Conservation (phyloP, 2,888 invertebrate genomes). For the Cheilosia variabilis region DNA sequence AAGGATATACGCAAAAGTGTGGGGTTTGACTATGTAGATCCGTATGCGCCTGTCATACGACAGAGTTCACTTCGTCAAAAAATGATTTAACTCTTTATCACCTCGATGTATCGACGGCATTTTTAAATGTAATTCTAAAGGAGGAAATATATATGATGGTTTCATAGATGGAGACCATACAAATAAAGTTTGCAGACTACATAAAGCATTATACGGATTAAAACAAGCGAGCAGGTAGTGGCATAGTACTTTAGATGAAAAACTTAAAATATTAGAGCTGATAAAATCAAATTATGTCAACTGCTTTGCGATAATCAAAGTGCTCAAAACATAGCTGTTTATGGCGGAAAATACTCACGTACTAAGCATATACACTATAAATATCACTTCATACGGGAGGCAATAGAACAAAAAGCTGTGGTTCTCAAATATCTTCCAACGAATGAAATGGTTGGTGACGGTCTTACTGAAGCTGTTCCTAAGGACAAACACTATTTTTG, state of each 20-base stretch:
- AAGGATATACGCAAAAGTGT: conserved; percentile 40
- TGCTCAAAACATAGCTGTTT: not conserved
- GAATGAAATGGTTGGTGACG: conserved; percentile 10
- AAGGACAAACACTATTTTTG: conserved; percentile 7
- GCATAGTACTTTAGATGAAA: conserved; percentile 21
- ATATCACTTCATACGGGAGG: conserved; percentile 7
- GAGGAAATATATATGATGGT: conserved; percentile 24
- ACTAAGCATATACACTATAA: conserved; percentile 30
- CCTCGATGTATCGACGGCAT: conserved; percentile 63
- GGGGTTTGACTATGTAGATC: conserved; percentile 27
- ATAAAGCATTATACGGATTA: conserved; percentile 32
- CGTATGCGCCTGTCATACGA: conserved; percentile 26
- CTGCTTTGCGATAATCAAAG: conserved; percentile 15
- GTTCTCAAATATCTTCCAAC: conserved; percentile 6
- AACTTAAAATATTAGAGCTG: conserved; percentile 1
- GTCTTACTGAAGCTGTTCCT: conserved; percentile 20
- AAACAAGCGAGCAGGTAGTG: conserved; percentile 32
- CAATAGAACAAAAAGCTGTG: not conserved
- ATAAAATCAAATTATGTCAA: conserved; percentile 24
- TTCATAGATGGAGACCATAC: conserved; percentile 1
- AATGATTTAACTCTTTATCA: no score
- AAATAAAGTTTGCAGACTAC: conserved; percentile 27
- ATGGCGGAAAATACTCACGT: conserved; percentile 10
- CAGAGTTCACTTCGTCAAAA: conserved; percentile 46
- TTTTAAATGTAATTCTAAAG: conserved; percentile 35